A percentile compares a stretch with the other conserved stretches of the same genome.
Evolutionary conservation across 2,888 invertebrate genomes (phyloP).

Genomic region (Apoda limacodes): DNA sequence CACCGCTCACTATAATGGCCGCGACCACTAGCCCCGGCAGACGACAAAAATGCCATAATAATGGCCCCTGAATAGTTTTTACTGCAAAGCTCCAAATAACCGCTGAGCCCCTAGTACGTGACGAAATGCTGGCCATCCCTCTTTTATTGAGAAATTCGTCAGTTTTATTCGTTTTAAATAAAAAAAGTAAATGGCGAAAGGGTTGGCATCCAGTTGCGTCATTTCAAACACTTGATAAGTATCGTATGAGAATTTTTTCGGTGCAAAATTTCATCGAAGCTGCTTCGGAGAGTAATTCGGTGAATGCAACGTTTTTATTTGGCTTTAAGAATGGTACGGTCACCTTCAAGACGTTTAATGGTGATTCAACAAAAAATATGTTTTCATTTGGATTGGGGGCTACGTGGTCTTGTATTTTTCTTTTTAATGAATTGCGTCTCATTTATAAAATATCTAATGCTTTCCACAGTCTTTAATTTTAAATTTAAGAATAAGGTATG

Average conservation of each 20-base stretch:
- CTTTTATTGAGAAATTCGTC: conserved; percentile 71
- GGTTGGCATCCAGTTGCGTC: conserved; percentile 65
- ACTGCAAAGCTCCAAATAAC: conserved; percentile 67
- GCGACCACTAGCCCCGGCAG: conserved; percentile 64
- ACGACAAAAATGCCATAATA: conserved; percentile 72
- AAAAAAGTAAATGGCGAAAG: conserved; percentile 49
- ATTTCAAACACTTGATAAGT: conserved; percentile 71
- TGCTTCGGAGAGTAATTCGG: conserved; percentile 56
- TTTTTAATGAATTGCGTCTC: conserved; percentile 27
- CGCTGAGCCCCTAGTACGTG: conserved; percentile 56
- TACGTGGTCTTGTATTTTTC: conserved; percentile 37
- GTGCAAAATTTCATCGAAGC: conserved; percentile 54
- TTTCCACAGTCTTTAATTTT: no score
- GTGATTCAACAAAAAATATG: conserved; percentile 57
- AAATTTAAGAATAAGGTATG: no score
- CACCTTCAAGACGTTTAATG: conserved; percentile 63
- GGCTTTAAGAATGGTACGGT: conserved; percentile 49
- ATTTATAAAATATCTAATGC: background rate
- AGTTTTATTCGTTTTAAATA: conserved; percentile 51
- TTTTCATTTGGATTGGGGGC: conserved; percentile 35
- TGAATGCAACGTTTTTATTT: conserved; percentile 53
- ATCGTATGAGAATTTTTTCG: conserved; percentile 56
- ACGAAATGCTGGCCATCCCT: conserved; percentile 61
- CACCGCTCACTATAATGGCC: conserved; percentile 47
- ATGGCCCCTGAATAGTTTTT: conserved; percentile 67